phyloP scores from a whole-genome alignment of 2,797 vertebrate genomes.

The Eulemur albifrons region DNA sequence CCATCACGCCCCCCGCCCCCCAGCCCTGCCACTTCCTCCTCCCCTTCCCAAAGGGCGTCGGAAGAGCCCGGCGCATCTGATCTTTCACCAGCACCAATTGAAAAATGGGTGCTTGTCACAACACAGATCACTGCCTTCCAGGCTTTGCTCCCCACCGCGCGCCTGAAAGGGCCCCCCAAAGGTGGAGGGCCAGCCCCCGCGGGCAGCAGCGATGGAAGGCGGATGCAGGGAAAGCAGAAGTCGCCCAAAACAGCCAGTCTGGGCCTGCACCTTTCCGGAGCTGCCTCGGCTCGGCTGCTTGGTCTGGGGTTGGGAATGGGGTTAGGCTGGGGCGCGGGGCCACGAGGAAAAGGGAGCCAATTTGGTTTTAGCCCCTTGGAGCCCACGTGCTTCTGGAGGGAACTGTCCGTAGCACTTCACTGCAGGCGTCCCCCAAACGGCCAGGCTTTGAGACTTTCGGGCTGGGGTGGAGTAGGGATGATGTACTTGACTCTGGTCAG shows the following conservation, averaged over 20 bases:
- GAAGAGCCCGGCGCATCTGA: slow-evolving; percentile 72
- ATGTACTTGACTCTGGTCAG: neutral
- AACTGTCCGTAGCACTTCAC: neutral
- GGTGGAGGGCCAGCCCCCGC: slow-evolving; percentile 20
- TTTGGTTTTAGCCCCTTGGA: neutral
- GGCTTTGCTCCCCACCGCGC: slow-evolving; percentile 59
- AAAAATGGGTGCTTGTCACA: slow-evolving; percentile 81
- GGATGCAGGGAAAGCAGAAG: neutral
- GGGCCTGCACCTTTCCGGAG: neutral
- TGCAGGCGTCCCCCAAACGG: neutral
- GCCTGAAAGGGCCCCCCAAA: slow-evolving; percentile 58
- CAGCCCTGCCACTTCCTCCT: neutral
- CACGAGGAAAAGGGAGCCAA: neutral
- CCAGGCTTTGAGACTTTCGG: neutral
- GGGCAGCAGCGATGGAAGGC: neutral
- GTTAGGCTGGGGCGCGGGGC: neutral
- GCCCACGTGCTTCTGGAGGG: neutral
- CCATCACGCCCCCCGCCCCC: neutral
- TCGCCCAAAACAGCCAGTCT: fast-evolving
- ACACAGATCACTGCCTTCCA: slow-evolving; percentile 75
- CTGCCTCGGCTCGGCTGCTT: neutral
- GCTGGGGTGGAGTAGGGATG: neutral
- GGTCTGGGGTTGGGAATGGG: neutral
- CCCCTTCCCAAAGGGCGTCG: slow-evolving; percentile 66
- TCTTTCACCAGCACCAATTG: slow-evolving; percentile 82